Evolutionary conservation across 2,888 invertebrate species (phyloP), one percentile per base, ranked within the genome.

Genomic region (Anoplius nigerrimus): DNA sequence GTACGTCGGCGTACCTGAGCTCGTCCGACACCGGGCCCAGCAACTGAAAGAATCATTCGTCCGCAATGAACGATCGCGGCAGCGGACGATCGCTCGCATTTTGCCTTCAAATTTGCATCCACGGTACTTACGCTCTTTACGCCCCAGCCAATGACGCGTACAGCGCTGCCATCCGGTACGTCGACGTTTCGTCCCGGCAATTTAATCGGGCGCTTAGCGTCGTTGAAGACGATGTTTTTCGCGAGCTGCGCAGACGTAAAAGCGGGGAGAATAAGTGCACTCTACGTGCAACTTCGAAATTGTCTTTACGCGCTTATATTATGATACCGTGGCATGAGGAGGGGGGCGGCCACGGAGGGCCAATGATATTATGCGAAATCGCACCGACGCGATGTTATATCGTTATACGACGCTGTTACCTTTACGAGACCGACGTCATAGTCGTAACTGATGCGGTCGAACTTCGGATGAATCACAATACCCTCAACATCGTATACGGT

Each of bases 141-240:
- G 21, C 84, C 85, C 85, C 85, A 85, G 3, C 85, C 84, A 16
- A 75, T 75, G 16, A 85, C 79, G 0, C 65, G 48, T 16, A 84
- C 58, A 42, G 58, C 16, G 0, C 64, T 53, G 1, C 71, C 75
- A 6, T 73, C 71, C 4, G 63, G 48, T 43, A 81, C 61, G 4
- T 3, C 15, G 6, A 54, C 27, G 21, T 66, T 61, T 0, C 6
- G 5, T 52, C 54, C 56, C 0, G 83, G 81, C 34, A 84, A 69
- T 55, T 64, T 58, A 45, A 85, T 78, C 0, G 84, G 80, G 54
- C 76, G 73, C 27, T 71, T 71, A 1, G 54, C 69, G 11, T 60
- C 58, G 53, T 72, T 69, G 60, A 77, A 82, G 2, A 48, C 21
- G 42, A 84, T 72, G 20, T 24, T 63, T 3, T 56, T 51, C 0